Evolutionary conservation across 2,888 invertebrate genomes (phyloP).

Genomic region (Mesoligia furuncula): DNA sequence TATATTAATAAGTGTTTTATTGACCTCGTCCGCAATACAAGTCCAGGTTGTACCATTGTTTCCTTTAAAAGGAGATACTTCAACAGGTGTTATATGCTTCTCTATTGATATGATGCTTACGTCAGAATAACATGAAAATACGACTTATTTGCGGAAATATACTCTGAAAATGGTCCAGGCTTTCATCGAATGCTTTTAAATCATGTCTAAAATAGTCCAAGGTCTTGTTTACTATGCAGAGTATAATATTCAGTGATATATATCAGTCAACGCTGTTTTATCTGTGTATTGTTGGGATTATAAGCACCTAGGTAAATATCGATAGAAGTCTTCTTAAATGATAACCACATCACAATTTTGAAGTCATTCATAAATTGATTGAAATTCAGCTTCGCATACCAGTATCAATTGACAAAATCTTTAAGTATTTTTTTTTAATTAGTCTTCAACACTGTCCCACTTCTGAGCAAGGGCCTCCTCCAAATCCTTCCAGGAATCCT

Average conservation of each 20-base stretch:
- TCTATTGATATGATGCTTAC: constrained; percentile 3
- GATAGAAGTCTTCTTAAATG: not conserved
- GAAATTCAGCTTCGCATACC: not conserved
- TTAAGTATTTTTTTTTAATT: not conserved
- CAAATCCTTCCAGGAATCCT: not conserved
- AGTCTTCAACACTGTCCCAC: not conserved
- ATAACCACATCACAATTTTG: not conserved
- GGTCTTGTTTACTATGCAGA: constrained; percentile 42
- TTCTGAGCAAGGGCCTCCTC: not conserved
- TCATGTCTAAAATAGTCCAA: constrained; percentile 39
- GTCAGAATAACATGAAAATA: constrained; percentile 2
- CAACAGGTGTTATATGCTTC: constrained; percentile 7
- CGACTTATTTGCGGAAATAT: constrained; percentile 19
- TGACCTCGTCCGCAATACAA: constrained; percentile 30
- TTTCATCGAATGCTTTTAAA: constrained; percentile 51
- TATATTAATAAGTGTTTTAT: constrained; percentile 22
- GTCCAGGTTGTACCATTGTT: constrained; percentile 39
- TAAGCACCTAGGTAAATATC: not conserved
- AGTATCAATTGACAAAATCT: not conserved
- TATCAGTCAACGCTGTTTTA: constrained; percentile 27
- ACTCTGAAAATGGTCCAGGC: constrained; percentile 16
- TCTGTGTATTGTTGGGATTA: not conserved
- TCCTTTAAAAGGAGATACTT: constrained; percentile 41
- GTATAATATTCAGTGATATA: constrained; percentile 9
- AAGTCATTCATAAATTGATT: not conserved